phyloP scores from a whole-genome alignment of 2,113 vertebrate genomes.

The Atherinomorus stipes region DNA sequence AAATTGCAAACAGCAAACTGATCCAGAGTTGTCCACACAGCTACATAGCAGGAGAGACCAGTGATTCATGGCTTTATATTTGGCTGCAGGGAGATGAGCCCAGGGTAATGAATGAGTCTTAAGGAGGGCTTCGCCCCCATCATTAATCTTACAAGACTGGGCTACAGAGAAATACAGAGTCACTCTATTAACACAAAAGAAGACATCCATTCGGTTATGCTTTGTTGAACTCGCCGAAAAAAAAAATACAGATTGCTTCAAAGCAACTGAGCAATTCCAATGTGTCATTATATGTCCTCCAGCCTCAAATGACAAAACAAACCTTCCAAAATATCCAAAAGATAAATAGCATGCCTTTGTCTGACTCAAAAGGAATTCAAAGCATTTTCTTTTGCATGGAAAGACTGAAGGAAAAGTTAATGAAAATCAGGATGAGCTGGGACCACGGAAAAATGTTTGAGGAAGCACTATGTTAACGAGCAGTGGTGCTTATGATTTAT shows the following conservation, averaged over 20 bases:
- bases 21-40: conserved; percentile 39
- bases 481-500: conserved; percentile 27
- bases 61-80: conserved; percentile 77
- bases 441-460: conserved; percentile 42
- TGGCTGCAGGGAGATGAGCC: conserved; percentile 67
- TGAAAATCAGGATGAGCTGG: conserved; percentile 25
- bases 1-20: conserved; percentile 50
- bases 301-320: conserved; percentile 34
- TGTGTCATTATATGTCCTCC: conserved; percentile 32
- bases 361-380: conserved; percentile 37
- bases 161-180: conserved; percentile 55
- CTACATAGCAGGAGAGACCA: conserved; percentile 19
- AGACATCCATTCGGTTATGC: conserved; percentile 63
- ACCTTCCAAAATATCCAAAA: conserved; percentile 16
- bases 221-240: conserved; percentile 56
- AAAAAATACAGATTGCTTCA: conserved; percentile 47
- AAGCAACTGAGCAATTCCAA: conserved; percentile 58
- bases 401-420: conserved; percentile 25
- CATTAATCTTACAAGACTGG: conserved; percentile 73
- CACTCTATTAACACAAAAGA: conserved; percentile 74
- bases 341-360: conserved; percentile 18
- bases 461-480: conserved; percentile 20
- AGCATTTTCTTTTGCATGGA: conserved; percentile 19
- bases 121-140: conserved; percentile 65
- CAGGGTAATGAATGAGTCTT: conserved; percentile 71